Evolutionary conservation across 2,797 vertebrate genomes (phyloP).

Genomic region (Cirrhinus molitorella): DNA sequence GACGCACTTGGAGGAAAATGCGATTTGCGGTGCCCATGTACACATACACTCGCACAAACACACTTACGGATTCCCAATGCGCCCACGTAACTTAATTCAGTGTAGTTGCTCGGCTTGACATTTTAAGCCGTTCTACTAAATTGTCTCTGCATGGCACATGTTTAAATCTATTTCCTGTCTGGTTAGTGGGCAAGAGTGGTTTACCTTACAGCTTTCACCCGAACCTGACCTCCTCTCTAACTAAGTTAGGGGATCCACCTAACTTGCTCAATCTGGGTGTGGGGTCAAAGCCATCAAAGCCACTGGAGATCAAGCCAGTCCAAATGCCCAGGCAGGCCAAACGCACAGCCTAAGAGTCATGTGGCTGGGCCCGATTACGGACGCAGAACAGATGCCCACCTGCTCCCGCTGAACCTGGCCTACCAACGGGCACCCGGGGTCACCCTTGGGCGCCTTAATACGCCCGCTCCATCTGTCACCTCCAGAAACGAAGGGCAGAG

Average conservation of each 20-base stretch:
- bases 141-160: constrained; percentile 19
- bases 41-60: constrained; percentile 25
- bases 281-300: constrained; percentile 47
- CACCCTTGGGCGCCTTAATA: constrained; percentile 82
- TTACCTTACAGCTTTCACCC: constrained; percentile 22
- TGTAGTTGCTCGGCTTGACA: constrained; percentile 37
- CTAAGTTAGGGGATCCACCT: constrained; percentile 41
- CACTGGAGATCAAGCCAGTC: constrained; percentile 24
- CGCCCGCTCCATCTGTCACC: constrained; percentile 84
- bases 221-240: neutral
- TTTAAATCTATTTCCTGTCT: constrained; percentile 13
- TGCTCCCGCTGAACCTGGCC: constrained; percentile 81
- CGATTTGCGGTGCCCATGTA: neutral
- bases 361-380: constrained; percentile 79
- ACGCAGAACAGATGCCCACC: constrained; percentile 85
- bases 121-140: constrained; percentile 29
- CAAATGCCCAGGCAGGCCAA: constrained; percentile 58
- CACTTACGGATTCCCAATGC: constrained; percentile 3
- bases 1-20: constrained; percentile 38
- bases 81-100: constrained; percentile 24
- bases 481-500: constrained; percentile 79
- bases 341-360: constrained; percentile 75
- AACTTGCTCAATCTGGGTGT: constrained; percentile 47
- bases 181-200: constrained; percentile 18
- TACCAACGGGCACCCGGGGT: constrained; percentile 76